These are phyloP conservation scores for Oxygymnocypris stewartii DNA, from an alignment of 2,113 vertebrate species.

Conservation along the genomic window DNA sequence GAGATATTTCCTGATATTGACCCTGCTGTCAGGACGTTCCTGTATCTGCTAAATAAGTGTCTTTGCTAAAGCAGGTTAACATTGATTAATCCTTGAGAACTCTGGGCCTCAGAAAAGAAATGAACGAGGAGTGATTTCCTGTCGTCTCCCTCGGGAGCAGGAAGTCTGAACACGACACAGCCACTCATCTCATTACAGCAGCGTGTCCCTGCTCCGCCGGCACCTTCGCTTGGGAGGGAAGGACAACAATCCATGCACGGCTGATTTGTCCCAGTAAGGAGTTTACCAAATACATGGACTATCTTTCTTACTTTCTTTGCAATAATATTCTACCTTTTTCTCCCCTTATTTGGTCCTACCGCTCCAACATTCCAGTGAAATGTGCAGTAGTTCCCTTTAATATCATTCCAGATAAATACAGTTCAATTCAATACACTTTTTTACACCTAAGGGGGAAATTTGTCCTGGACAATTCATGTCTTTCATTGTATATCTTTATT, in stretches of 20 bases:
- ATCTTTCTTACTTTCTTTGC: background rate
- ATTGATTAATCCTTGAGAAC: constrained; percentile 55
- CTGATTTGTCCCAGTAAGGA: constrained; percentile 18
- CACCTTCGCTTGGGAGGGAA: background rate
- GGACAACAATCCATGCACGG: background rate
- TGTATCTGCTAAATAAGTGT: constrained; percentile 54
- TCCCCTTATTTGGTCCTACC: background rate
- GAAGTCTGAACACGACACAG: constrained; percentile 18
- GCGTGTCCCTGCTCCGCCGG: background rate
- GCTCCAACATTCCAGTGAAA: background rate
- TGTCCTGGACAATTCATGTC: background rate
- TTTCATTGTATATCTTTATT: background rate
- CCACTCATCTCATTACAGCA: constrained; percentile 38
- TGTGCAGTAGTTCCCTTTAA: background rate
- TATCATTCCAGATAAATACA: background rate
- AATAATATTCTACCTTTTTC: background rate
- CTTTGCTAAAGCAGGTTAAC: constrained; percentile 56
- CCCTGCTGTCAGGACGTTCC: constrained; percentile 46
- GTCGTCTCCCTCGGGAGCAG: background rate
- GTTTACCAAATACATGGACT: background rate
- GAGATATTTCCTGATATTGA: constrained; percentile 57
- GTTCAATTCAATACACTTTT: background rate
- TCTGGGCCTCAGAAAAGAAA: constrained; percentile 38
- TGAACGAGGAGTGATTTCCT: constrained; percentile 48
- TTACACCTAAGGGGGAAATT: background rate